Conservation (phyloP, 2,888 invertebrate genomes). For the Sycophila texana region DNA sequence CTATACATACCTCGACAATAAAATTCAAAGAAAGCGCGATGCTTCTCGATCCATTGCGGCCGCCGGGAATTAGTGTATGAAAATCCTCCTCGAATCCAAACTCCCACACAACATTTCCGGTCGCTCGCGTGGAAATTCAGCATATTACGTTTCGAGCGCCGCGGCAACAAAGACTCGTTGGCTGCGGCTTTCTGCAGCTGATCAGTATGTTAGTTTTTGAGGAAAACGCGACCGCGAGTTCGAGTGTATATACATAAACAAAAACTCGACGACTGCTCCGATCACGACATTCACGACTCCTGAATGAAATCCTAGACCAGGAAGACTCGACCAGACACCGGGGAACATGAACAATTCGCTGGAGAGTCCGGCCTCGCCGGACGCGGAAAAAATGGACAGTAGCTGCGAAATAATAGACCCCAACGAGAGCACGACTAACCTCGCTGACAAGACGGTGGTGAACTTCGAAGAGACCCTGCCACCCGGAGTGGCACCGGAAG, state of each 20-base stretch:
- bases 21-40: too few relatives aligned
- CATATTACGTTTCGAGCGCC: not conserved
- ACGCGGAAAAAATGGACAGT: slow-evolving; percentile 20
- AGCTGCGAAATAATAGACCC: not conserved
- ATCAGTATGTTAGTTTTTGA: not conserved
- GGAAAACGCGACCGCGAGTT: not conserved
- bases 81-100: too few relatives aligned
- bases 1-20: not conserved
- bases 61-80: not conserved
- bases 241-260: not conserved
- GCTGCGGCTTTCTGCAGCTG: too few relatives aligned
- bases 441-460: slow-evolving; percentile 22
- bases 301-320: not conserved
- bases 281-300: not conserved
- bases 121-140: not conserved
- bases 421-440: slow-evolving; percentile 27
- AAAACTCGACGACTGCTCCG: not conserved
- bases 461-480: slow-evolving; percentile 59
- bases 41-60: too few relatives aligned
- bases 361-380: slow-evolving; percentile 15
- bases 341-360: not conserved
- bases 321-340: not conserved
- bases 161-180: too few relatives aligned
- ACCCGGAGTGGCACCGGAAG: slow-evolving; percentile 63
- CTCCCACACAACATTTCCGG: not conserved